A percentile compares a stretch with the other conserved stretches of the same genome.
Evolutionary conservation across 2,113 vertebrate genomes (phyloP).

Genomic region (Xenopus tropicalis): UCB_Xtro_10.0 CM004447.2:94269001-94269500

Average conservation of each 20-base stretch:
- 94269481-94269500: too few species aligned
- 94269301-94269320: conserved; percentile 53
- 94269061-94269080: conserved; percentile 57
- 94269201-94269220: conserved; percentile 48
- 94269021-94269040: conserved; percentile 51
- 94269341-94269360: conserved; percentile 37
- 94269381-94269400: neutral
- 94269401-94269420: too few species aligned
- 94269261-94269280: conserved; percentile 49
- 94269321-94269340: conserved; percentile 37
- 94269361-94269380: conserved; percentile 11
- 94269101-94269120: conserved; percentile 43
- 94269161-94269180: conserved; percentile 42
- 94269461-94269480: too few species aligned
- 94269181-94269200: conserved; percentile 30
- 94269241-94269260: conserved; percentile 48
- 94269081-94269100: conserved; percentile 49
- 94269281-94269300: conserved; percentile 38
- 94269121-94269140: conserved; percentile 25
- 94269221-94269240: conserved; percentile 40
- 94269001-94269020: conserved; percentile 58
- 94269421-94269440: too few species aligned
- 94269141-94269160: conserved; percentile 32
- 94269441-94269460: too few species aligned
- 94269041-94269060: conserved; percentile 56